Evolutionary conservation across 2,888 invertebrate genomes (phyloP), one percentile per base, ranked within the genome.

Genomic region (Alcis repandata): DNA sequence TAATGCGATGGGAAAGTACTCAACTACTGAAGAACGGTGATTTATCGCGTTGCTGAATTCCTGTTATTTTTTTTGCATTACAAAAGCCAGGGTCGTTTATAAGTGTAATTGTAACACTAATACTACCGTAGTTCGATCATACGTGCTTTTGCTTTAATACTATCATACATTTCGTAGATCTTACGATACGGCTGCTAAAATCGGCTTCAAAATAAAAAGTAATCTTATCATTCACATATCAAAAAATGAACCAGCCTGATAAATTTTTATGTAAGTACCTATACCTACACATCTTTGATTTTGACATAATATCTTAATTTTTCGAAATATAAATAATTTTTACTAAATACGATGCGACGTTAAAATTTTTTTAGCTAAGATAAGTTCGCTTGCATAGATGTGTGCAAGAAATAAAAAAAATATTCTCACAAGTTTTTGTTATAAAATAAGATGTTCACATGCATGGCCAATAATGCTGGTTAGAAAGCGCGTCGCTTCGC

Each of bases 401-500:
- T 43, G 43, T 59, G 43, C 59, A 66, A 32, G 51, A 62, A 52
- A 67, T 59, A 8, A 61, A 3, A 46, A 51, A 43, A 9, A 22
- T 51, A n/a, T 51, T 40, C 38, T 66, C 46, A 8, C 60, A 48
- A 33, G 10, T 53, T 67, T 62, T 67, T 68, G 46, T 63, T 63
- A 62, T 56, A 65, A 53, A 56, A 64, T 60, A 48, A 64, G 59
- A 61, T 63, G 51, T 69, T 75, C 65, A 72, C 79, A 78, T 77
- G 76, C 77, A 76, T 74, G 79, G 77, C 74, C 74, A 72, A 75
- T 68, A 27, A 76, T 76, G 75, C 76, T 77, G 78, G 80, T 83
- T 92, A 92, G 92, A 92, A 92, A 92, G 92, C 92, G 90, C 89
- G 82, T 84, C 86, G 79, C 75, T 81, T 83, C 78, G 79, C 89